Evolutionary conservation across 2,113 vertebrate species (phyloP).

Genomic region (Chloroceryle aenea): DNA sequence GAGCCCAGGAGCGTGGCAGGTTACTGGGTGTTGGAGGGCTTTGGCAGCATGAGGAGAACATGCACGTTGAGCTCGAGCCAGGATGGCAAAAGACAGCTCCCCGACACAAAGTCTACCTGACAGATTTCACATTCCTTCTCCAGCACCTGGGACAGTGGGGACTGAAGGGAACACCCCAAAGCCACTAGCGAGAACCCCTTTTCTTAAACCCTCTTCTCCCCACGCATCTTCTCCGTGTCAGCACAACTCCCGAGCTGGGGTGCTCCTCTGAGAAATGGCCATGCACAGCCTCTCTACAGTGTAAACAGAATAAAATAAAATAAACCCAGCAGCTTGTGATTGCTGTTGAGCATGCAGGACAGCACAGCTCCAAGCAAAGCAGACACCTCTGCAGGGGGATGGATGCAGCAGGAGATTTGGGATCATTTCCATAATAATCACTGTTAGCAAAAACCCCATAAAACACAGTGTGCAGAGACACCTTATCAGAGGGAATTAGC

Average conservation of each 20-base stretch:
- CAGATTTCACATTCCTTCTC: neutral
- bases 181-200: neutral
- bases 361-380: neutral
- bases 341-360: neutral
- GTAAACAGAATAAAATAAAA: neutral
- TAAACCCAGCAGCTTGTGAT: neutral
- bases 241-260: neutral
- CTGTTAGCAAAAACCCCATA: neutral
- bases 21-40: neutral
- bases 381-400: neutral
- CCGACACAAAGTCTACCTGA: neutral
- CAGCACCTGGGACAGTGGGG: accelerated
- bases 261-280: accelerated
- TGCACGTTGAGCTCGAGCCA: accelerated
- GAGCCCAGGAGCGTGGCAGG: neutral
- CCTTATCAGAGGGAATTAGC: neutral
- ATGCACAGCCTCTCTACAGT: neutral
- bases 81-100: neutral
- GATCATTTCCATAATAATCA: neutral
- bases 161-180: neutral
- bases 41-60: neutral
- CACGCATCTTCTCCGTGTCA: neutral
- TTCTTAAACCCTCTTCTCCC: neutral
- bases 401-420: neutral
- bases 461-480: neutral